Evolutionary conservation across 2,888 invertebrate species (phyloP), one percentile per base, ranked within the genome.

Genomic region (Torymus texanus): DNA sequence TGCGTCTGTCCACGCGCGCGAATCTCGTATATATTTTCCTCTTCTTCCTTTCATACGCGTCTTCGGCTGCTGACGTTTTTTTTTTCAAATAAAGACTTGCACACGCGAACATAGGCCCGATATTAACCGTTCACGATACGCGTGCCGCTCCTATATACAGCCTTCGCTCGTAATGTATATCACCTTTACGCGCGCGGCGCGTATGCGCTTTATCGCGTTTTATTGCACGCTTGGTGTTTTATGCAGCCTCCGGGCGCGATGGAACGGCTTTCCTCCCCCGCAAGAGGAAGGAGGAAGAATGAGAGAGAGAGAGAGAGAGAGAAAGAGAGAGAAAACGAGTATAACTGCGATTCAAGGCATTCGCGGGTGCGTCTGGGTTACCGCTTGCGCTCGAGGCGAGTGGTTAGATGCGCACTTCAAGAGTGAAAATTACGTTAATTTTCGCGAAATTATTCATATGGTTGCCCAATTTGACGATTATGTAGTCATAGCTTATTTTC

Each of bases 151-250:
- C 41, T 62, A 41, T 58, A 62, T n/a, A 51, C 21, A 8, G 66
- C 66, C 55, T 29, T 58, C 58, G 66, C 66, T 50, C 59, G 21
- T 51, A 50, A 74, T 74, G 50, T 58, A 66, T 65, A 75, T 75
- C 74, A 51, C 65, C 58, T 65, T 62, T 56, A n/a, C 56, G 21
- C 56, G 21, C 13, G 18, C 29, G 21, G 21, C 56, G 21, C 13
- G 18, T 53, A 50, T 41, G 5, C 16, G 21, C 14, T 72, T 72
- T 72, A 72, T 72, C 62, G 62, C 62, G 51, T 66, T 66, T 53
- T 53, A 53, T 53, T 53, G 66, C 41, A 1, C 8, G 41, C 21
- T 18, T 18, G 24, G 41, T 2, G 21, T 59, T 71, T 71, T 50
- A 18, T 13, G 59, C 16, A 71, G 51, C 59, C 58, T 14, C 11